phyloP scores from a whole-genome alignment of 2,888 invertebrate genomes.

The Urechis unicinctus region DNA sequence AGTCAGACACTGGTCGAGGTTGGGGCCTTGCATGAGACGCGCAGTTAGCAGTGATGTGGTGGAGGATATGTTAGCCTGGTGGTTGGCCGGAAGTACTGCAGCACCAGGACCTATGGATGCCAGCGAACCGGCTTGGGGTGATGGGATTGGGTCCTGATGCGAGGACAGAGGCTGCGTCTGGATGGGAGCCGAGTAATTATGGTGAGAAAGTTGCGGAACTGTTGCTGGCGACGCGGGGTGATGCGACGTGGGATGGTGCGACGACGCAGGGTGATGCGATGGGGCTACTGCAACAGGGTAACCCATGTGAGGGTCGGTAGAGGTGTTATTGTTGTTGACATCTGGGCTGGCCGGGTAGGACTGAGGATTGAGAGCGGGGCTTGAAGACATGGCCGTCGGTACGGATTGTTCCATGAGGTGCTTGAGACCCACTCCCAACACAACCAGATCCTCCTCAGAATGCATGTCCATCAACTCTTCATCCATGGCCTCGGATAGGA shows the following conservation, averaged over 20 bases:
- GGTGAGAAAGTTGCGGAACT: background rate
- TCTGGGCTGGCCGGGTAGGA: background rate
- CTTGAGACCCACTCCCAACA: slow-evolving; percentile 44
- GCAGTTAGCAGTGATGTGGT: background rate
- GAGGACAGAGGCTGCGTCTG: background rate
- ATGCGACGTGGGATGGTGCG: background rate
- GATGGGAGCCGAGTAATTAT: background rate
- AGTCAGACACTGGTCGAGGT: background rate
- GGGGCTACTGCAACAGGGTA: background rate
- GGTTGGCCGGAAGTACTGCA: background rate
- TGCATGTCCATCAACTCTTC: background rate
- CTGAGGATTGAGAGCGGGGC: background rate
- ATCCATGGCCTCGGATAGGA: background rate
- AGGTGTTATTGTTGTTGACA: background rate
- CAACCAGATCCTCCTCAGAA: slow-evolving; percentile 35
- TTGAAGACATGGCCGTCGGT: background rate
- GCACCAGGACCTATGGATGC: too few relatives aligned
- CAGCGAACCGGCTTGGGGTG: background rate
- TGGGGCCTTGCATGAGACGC: background rate
- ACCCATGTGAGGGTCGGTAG: background rate
- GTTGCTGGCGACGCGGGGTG: background rate
- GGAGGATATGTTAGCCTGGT: background rate
- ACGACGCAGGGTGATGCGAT: background rate
- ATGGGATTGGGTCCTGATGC: background rate
- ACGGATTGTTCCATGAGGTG: slow-evolving; percentile 17